Evolutionary conservation across 2,797 vertebrate genomes (phyloP).

Genomic region (Siniperca scherzeri): DNA sequence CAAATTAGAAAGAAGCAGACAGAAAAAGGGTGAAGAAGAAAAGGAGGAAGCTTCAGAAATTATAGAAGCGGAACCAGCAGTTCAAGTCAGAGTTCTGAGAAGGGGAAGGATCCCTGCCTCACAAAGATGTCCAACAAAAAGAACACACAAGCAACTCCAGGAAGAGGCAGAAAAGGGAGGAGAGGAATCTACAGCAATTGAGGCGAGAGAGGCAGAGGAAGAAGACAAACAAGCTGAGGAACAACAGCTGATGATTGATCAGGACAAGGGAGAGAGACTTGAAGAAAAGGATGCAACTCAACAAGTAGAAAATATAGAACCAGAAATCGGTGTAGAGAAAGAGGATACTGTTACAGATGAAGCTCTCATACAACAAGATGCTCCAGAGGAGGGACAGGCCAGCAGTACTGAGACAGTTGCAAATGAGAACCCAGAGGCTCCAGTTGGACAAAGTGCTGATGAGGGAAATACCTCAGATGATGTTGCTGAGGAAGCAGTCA

Average conservation of each 20-base stretch:
- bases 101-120: background rate
- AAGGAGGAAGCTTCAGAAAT: conserved; percentile 1
- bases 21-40: conserved; percentile 26
- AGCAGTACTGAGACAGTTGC: background rate
- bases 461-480: background rate
- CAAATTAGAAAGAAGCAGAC: conserved; percentile 70
- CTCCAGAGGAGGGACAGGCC: background rate
- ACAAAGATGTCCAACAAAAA: conserved; percentile 5
- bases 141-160: conserved; percentile 13
- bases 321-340: background rate
- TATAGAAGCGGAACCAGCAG: conserved; percentile 15
- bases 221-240: background rate
- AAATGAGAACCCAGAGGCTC: background rate
- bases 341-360: background rate
- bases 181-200: background rate
- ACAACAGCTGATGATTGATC: conserved; percentile 41
- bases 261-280: conserved; percentile 53
- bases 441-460: background rate
- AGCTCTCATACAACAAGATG: conserved; percentile 44
- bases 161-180: conserved; percentile 11
- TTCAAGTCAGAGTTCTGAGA: conserved; percentile 27
- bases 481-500: background rate
- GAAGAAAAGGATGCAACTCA: conserved; percentile 82
- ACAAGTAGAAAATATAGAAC: conserved; percentile 49
- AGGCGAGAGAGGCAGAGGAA: conserved; percentile 2